phyloP scores from a whole-genome alignment of 2,113 vertebrate genomes.

The Chrysemys picta region DNA sequence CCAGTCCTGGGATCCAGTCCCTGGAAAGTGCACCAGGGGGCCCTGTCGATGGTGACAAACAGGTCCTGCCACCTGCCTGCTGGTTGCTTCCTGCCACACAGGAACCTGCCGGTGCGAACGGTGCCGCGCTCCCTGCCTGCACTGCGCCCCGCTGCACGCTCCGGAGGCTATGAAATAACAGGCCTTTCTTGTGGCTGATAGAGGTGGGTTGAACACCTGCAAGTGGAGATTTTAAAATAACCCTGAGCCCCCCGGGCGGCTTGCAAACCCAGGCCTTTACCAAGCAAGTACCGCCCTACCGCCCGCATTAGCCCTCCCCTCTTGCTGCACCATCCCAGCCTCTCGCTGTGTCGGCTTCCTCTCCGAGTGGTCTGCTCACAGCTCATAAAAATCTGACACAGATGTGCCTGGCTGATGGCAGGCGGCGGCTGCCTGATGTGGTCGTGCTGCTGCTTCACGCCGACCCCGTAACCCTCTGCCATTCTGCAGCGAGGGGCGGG shows the following conservation, averaged over 20 bases:
- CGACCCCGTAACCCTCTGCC: background rate
- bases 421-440: background rate
- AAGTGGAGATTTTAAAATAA: background rate
- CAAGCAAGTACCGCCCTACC: background rate
- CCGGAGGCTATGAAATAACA: rapidly evolving
- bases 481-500: background rate
- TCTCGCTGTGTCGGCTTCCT: rapidly evolving
- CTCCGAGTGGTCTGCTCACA: rapidly evolving
- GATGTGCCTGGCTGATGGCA: background rate
- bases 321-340: background rate
- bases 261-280: background rate
- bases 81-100: background rate
- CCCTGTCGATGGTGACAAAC: rapidly evolving
- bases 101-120: too few relatives aligned
- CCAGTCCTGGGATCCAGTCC: background rate
- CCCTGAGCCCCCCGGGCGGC: rapidly evolving
- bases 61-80: background rate
- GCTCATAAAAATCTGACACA: rapidly evolving
- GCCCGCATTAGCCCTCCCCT: background rate
- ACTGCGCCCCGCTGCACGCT: background rate
- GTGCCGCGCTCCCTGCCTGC: background rate
- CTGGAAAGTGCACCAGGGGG: background rate
- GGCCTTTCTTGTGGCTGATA: background rate
- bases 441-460: background rate
- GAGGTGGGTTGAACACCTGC: slow-evolving; percentile 12